Evolutionary conservation across 1,140 invertebrate species (phyloP).

Genomic region (Ylistrum balloti): DNA sequence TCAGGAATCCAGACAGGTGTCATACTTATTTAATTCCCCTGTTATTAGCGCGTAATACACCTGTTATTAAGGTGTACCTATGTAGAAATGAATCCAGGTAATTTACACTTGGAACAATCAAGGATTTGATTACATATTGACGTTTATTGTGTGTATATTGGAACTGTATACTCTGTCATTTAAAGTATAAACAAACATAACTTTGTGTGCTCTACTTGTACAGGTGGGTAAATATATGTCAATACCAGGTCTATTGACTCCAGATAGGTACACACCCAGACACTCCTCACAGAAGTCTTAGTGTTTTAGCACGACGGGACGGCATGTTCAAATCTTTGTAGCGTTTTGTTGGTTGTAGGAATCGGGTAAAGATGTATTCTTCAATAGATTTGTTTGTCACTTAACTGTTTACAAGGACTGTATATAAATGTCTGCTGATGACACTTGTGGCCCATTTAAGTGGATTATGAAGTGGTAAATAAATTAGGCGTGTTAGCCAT

Average conservation of each 20-base stretch:
- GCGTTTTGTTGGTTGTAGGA: not conserved
- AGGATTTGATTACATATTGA: not conserved
- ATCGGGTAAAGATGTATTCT: not conserved
- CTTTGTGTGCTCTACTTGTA: not conserved
- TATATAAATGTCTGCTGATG: not conserved
- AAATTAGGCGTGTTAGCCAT: not conserved
- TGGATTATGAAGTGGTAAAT: not conserved
- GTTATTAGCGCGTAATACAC: slow-evolving; percentile 16
- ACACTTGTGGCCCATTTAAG: not conserved
- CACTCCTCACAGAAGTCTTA: not conserved
- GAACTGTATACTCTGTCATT: not conserved
- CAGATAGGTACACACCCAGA: not conserved
- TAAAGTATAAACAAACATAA: not conserved
- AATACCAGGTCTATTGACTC: not conserved
- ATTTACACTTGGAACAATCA: not conserved
- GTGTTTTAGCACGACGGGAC: not conserved
- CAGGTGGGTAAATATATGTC: not conserved
- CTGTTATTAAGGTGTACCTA: slow-evolving; percentile 3
- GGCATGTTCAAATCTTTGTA: not conserved
- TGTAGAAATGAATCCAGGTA: not conserved
- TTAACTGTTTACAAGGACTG: not conserved
- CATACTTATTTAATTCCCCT: not conserved
- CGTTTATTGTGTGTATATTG: not conserved
- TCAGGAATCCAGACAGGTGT: not conserved
- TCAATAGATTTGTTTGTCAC: not conserved